Conservation (phyloP, 2,113 vertebrate species). For the Maccullochella peelii region DNA sequence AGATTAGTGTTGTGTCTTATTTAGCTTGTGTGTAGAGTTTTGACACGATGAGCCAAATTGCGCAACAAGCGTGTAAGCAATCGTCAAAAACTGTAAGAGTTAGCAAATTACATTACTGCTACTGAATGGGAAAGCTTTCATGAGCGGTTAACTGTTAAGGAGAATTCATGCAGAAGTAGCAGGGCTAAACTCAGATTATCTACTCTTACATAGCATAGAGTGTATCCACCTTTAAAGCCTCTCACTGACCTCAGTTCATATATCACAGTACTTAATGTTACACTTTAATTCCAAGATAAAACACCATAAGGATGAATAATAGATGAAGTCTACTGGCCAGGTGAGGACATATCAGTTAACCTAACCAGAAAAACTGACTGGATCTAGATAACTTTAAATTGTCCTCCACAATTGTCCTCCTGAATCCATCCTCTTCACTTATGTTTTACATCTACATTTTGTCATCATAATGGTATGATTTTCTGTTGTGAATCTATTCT, state of each 20-base stretch:
- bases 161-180: background rate
- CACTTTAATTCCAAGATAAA: background rate
- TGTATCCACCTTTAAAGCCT: background rate
- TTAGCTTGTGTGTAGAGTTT: too few relatives aligned
- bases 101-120: slow-evolving; percentile 12
- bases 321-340: background rate
- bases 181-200: background rate
- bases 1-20: too few relatives aligned
- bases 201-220: background rate
- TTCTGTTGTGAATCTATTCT: too few relatives aligned
- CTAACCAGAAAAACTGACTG: slow-evolving; percentile 7
- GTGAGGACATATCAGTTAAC: slow-evolving; percentile 5
- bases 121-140: background rate
- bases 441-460: too few relatives aligned
- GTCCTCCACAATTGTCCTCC: background rate
- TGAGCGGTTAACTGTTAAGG: background rate
- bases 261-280: background rate
- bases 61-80: too few relatives aligned
- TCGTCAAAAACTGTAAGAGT: too few relatives aligned
- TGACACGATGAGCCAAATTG: too few relatives aligned
- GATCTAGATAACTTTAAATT: slow-evolving; percentile 17
- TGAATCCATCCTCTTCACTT: too few relatives aligned
- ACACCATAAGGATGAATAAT: background rate
- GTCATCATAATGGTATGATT: too few relatives aligned
- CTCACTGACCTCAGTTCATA: background rate